A percentile compares a stretch with the other conserved stretches of the same genome.
phyloP scores from a whole-genome alignment of 2,888 invertebrate species.

The Tiphia femorata region DNA sequence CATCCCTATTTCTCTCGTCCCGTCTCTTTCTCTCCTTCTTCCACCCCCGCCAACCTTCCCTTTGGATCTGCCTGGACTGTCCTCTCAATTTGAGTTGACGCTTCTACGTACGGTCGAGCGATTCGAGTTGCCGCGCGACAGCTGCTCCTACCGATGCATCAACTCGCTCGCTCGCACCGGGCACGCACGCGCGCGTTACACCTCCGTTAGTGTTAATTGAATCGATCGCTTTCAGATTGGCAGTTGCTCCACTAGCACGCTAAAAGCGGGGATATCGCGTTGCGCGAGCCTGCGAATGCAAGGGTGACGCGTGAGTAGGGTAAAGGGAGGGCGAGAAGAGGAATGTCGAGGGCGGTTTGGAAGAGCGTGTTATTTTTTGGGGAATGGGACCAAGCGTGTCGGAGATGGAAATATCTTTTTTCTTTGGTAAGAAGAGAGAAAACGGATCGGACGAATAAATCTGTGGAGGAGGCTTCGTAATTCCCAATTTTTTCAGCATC shows the following conservation, averaged over 20 bases:
- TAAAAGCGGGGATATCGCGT: constrained; percentile 27
- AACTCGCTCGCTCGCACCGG: constrained; percentile 41
- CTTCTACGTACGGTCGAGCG: constrained; percentile 46
- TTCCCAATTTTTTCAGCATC: no score
- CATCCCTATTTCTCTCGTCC: neutral
- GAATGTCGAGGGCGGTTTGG: neutral
- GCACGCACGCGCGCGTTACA: constrained; percentile 56
- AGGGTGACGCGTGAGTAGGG: constrained; percentile 1
- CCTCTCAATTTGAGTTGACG: constrained; percentile 55
- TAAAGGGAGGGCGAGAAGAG: neutral
- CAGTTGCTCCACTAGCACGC: constrained; percentile 35
- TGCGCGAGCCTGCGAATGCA: constrained; percentile 14
- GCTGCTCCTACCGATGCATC: constrained; percentile 55
- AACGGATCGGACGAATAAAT: no score
- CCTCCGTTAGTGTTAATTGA: constrained; percentile 60
- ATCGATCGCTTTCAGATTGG: constrained; percentile 56
- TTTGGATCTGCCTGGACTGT: constrained; percentile 25
- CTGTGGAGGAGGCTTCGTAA: no score
- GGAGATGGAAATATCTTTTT: no score
- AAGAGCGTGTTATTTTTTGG: no score
- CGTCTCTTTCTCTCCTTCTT: constrained; percentile 12
- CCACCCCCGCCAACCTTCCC: constrained; percentile 18
- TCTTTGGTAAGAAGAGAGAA: no score
- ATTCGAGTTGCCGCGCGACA: constrained; percentile 51
- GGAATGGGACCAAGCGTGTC: no score